A percentile compares a stretch with the other conserved stretches of the same genome.
These are phyloP conservation scores for Trichogramma evanescens DNA, from an alignment of 2,888 invertebrate genomes.

Conservation along the genomic window DNA sequence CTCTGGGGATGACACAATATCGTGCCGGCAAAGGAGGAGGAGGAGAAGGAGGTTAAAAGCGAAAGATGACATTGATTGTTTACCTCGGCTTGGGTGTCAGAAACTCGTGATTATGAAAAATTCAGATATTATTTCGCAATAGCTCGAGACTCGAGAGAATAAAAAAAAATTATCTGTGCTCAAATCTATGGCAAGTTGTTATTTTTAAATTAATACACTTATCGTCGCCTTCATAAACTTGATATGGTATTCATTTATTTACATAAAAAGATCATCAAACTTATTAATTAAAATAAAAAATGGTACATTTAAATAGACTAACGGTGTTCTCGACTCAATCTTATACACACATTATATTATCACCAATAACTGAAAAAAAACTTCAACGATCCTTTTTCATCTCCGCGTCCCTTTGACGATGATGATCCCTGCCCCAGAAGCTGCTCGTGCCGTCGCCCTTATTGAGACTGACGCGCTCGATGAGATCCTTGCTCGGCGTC, in stretches of 20 bases:
- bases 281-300: background rate
- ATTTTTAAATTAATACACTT: too few species aligned
- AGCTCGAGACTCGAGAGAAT: too few species aligned
- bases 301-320: background rate
- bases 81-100: too few species aligned
- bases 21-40: too few species aligned
- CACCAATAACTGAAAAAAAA: conserved; percentile 5
- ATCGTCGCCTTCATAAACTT: background rate
- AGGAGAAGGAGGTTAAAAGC: too few species aligned
- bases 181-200: too few species aligned
- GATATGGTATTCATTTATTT: background rate
- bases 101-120: too few species aligned
- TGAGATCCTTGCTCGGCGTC: conserved; percentile 31
- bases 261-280: background rate
- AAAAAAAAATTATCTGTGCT: too few species aligned
- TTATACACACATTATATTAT: background rate
- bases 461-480: conserved; percentile 29
- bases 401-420: background rate
- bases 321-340: too few species aligned
- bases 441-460: conserved; percentile 40
- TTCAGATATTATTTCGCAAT: too few species aligned
- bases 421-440: conserved; percentile 31
- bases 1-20: too few species aligned
- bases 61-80: too few species aligned
- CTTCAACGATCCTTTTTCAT: background rate